Percentiles rank a stretch among this genome's conserved stretches.
Conservation (phyloP, 2,888 invertebrate species). For the Axea sp. region DNA sequence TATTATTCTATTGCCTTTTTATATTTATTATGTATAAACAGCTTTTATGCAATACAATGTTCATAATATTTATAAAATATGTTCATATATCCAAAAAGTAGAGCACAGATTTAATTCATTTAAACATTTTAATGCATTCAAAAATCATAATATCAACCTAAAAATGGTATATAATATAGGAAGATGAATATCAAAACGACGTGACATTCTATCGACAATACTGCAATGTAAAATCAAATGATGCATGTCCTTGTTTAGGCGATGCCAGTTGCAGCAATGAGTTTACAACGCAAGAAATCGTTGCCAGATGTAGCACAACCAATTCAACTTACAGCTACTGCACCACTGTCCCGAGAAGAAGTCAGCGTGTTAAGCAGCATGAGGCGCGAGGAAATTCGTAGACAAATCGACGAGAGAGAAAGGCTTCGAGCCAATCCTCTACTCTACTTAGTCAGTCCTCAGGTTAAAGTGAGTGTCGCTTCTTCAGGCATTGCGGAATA, state of each 20-base stretch:
- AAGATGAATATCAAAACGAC: too few species aligned
- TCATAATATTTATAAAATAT: too few species aligned
- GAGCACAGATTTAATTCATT: too few species aligned
- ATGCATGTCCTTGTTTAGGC: conserved; percentile 82
- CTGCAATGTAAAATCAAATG: conserved; percentile 42
- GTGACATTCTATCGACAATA: too few species aligned
- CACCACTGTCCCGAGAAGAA: conserved; percentile 96
- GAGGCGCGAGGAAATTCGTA: conserved; percentile 95
- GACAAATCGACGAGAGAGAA: conserved; percentile 94
- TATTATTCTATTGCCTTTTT: too few species aligned
- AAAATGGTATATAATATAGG: too few species aligned
- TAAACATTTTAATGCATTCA: too few species aligned
- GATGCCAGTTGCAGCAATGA: conserved; percentile 86
- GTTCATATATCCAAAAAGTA: too few species aligned
- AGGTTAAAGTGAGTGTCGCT: conserved; percentile 90
- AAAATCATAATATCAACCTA: too few species aligned
- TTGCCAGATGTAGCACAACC: conserved; percentile 92
- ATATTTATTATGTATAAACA: too few species aligned
- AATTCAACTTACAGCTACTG: conserved; percentile 88
- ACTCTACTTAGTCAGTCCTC: conserved; percentile 97
- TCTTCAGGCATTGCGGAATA: conserved; percentile 2
- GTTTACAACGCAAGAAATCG: conserved; percentile 96
- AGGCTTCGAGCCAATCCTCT: conserved; percentile 96
- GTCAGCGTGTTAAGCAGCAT: conserved; percentile 96
- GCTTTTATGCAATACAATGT: too few species aligned